Evolutionary conservation across 2,888 invertebrate species (phyloP).

Genomic region (Drosophila yooni): DNA sequence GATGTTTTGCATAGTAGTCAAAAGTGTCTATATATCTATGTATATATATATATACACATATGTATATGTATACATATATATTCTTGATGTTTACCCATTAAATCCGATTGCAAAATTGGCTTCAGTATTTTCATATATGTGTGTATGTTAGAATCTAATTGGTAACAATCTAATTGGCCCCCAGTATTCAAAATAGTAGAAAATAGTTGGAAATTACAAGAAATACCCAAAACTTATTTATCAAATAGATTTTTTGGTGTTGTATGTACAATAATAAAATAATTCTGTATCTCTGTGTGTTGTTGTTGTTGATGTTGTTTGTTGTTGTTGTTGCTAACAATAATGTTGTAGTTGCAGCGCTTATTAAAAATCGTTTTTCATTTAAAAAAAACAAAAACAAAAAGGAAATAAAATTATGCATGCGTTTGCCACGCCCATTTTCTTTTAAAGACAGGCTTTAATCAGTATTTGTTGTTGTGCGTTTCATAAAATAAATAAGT

Average conservation of each 20-base stretch:
- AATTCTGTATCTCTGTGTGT: slow-evolving; percentile 65
- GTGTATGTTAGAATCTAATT: slow-evolving; percentile 40
- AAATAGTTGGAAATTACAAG: slow-evolving; percentile 12
- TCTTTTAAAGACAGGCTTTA: slow-evolving; percentile 51
- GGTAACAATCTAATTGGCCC: slow-evolving; percentile 49
- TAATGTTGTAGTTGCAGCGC: slow-evolving; percentile 50
- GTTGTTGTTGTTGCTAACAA: slow-evolving; percentile 41
- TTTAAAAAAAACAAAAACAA: slow-evolving; percentile 7
- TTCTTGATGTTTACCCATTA: slow-evolving; percentile 24
- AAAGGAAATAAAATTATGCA: slow-evolving; percentile 28
- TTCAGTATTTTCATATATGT: slow-evolving; percentile 36
- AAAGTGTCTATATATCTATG: slow-evolving; percentile 5
- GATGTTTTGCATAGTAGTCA: slow-evolving; percentile 52
- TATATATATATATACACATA: background rate
- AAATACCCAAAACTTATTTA: slow-evolving; percentile 27
- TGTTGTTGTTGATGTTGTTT: slow-evolving; percentile 48
- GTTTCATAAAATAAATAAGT: slow-evolving; percentile 59
- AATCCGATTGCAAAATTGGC: slow-evolving; percentile 22
- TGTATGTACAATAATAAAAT: slow-evolving; percentile 58
- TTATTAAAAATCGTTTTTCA: slow-evolving; percentile 18
- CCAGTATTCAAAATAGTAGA: slow-evolving; percentile 33
- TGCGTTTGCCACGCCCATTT: slow-evolving; percentile 31
- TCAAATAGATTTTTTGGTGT: slow-evolving; percentile 73
- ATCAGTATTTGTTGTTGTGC: slow-evolving; percentile 61
- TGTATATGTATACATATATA: background rate